A percentile compares a stretch with the other conserved stretches of the same genome.
Conservation (phyloP, 2,113 vertebrate species). For the Neotoma lepida region DNA sequence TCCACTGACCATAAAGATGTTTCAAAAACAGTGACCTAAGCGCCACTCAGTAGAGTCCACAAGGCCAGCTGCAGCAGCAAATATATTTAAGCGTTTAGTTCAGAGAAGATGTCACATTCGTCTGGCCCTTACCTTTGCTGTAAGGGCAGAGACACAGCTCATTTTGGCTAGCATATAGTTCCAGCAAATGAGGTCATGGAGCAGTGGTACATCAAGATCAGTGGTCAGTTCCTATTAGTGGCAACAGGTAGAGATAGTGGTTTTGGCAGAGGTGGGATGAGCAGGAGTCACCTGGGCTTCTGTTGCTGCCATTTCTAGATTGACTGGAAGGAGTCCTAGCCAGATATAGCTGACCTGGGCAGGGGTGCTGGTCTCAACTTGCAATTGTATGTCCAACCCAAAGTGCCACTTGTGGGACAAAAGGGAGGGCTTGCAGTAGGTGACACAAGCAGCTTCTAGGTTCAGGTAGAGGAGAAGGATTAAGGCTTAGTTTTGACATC, state of each 20-base stretch:
- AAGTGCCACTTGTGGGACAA: neutral
- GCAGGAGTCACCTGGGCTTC: neutral
- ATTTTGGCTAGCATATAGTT: constrained; percentile 50
- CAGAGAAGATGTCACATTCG: neutral
- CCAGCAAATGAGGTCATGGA: constrained; percentile 48
- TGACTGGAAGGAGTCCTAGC: neutral
- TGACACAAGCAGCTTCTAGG: neutral
- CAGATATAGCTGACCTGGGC: neutral
- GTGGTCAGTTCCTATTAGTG: neutral
- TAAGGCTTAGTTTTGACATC: constrained; percentile 29
- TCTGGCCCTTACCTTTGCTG: constrained; percentile 35
- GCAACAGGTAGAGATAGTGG: neutral
- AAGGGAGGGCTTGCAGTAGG: neutral
- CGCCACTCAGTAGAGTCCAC: constrained; percentile 29
- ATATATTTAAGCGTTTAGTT: constrained; percentile 64
- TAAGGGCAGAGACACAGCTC: constrained; percentile 49
- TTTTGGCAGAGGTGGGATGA: neutral
- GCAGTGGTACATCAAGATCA: neutral
- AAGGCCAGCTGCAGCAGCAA: constrained; percentile 32
- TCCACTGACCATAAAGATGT: constrained; percentile 74
- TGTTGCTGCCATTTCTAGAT: neutral
- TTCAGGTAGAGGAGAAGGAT: constrained; percentile 13
- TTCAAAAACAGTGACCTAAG: constrained; percentile 70
- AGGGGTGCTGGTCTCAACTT: neutral
- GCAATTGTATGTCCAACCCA: neutral